Evolutionary conservation across 1,140 invertebrate genomes (phyloP).

Genomic region (Drosophila pruinosa): DNA sequence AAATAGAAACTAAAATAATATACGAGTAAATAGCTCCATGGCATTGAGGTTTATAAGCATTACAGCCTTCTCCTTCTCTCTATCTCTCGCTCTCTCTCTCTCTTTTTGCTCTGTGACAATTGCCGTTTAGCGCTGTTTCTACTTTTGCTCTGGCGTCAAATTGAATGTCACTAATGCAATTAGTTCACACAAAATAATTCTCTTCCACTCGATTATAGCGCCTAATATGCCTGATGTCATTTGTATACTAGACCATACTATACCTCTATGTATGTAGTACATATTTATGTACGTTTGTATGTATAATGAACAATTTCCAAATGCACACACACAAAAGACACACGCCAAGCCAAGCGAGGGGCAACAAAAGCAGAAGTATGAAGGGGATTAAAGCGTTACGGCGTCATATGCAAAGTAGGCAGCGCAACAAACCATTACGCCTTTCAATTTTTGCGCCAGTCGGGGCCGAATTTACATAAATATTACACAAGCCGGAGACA

Average conservation of each 20-base stretch:
- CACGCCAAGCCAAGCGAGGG: slow-evolving; percentile 15
- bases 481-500: slow-evolving; percentile 58
- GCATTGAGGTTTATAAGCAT: slow-evolving; percentile 18
- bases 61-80: background rate
- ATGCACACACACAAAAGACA: slow-evolving; percentile 40
- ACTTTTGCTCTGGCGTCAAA: slow-evolving; percentile 52
- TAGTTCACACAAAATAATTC: slow-evolving; percentile 82
- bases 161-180: slow-evolving; percentile 82
- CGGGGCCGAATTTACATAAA: slow-evolving; percentile 66
- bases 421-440: slow-evolving; percentile 67
- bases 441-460: slow-evolving; percentile 68
- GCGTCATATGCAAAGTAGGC: slow-evolving; percentile 65
- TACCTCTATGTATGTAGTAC: background rate
- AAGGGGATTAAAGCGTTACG: background rate
- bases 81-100: background rate
- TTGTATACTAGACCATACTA: slow-evolving; percentile 44
- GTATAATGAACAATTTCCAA: slow-evolving; percentile 39
- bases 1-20: slow-evolving; percentile 37
- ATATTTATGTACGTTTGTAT: slow-evolving; percentile 7
- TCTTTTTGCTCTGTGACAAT: slow-evolving; percentile 63
- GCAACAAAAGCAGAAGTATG: background rate
- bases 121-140: slow-evolving; percentile 69
- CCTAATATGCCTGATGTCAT: slow-evolving; percentile 76
- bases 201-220: slow-evolving; percentile 78
- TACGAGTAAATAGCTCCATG: slow-evolving; percentile 26